Evolutionary conservation across 1,140 invertebrate genomes (phyloP).

Genomic region (Macrobrachium rosenbergii): DNA sequence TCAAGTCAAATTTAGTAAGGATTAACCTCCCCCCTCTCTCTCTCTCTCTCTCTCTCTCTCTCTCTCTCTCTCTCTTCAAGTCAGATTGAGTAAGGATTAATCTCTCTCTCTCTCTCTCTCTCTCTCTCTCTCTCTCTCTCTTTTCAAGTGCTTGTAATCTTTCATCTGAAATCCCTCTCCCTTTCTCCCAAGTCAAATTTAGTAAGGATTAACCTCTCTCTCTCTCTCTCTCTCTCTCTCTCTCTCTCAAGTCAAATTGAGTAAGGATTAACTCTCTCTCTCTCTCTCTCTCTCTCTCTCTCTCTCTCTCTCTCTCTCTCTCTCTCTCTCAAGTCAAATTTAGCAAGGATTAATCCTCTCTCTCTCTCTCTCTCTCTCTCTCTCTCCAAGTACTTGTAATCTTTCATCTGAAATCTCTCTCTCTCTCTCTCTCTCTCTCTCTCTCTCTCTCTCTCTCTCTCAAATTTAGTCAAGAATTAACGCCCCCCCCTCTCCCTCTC

Average conservation of each 20-base stretch:
- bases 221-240: background rate
- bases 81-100: background rate
- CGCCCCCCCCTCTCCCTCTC: no score
- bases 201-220: background rate
- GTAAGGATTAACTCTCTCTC: background rate
- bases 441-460: no score
- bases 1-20: no score
- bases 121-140: conserved; percentile 25
- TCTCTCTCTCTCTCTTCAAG: conserved; percentile 1
- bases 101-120: background rate
- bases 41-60: background rate
- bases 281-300: background rate
- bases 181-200: no score
- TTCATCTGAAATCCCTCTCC: no score
- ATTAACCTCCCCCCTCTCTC: no score
- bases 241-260: background rate
- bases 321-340: conserved; percentile 33
- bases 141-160: no score
- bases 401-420: no score
- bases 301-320: conserved; percentile 28
- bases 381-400: no score
- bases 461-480: no score
- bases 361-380: background rate
- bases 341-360: no score
- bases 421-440: no score